Conservation (phyloP, 2,797 vertebrate genomes). For the Mormyrops attenuatus region DNA sequence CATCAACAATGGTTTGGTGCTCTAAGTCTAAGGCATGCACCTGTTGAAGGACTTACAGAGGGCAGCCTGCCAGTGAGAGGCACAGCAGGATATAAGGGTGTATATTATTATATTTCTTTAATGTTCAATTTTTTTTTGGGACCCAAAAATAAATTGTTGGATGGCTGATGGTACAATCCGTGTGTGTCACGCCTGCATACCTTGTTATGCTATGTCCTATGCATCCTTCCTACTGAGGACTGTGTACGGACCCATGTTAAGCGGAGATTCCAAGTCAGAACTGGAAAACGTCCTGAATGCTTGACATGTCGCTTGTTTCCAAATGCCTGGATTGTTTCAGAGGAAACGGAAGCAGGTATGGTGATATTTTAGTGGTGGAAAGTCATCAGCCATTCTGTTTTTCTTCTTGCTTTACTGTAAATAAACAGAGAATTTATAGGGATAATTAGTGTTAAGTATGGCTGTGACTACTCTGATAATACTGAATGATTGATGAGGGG, state of each 20-base stretch:
- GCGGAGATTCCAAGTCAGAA: not conserved
- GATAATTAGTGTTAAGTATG: not conserved
- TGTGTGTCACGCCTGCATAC: not conserved
- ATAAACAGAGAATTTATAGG: not conserved
- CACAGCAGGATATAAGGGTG: not conserved
- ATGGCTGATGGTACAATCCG: not conserved
- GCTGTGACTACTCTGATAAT: not conserved
- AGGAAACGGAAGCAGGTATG: slow-evolving; percentile 54
- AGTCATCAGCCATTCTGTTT: not conserved
- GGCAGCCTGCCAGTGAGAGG: not conserved
- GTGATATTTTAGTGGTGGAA: not conserved
- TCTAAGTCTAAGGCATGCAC: not conserved
- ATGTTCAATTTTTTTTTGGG: not conserved
- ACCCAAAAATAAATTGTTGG: not conserved
- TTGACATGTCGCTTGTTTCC: slow-evolving; percentile 51
- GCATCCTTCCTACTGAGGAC: not conserved
- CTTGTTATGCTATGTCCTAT: not conserved
- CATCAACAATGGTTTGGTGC: not conserved
- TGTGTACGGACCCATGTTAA: not conserved
- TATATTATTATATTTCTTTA: not conserved
- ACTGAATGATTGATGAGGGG: not conserved
- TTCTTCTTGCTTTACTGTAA: not conserved
- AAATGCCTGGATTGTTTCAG: slow-evolving; percentile 53
- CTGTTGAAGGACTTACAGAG: not conserved
- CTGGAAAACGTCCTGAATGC: not conserved